phyloP scores from a whole-genome alignment of 2,888 invertebrate genomes.

The Lasioglossum calceatum region DNA sequence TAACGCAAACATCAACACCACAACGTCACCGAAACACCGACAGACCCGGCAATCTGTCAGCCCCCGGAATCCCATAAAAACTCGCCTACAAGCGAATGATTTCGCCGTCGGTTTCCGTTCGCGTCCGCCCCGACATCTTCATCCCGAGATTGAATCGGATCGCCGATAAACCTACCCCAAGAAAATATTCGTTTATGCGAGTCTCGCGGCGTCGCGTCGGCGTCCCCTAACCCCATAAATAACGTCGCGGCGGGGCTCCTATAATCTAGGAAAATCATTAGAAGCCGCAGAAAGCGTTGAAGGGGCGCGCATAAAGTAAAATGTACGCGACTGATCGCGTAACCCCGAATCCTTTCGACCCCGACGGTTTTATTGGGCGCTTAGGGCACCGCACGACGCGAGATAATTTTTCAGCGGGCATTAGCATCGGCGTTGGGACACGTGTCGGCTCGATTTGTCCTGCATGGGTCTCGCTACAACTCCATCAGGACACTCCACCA shows the following conservation, averaged over 20 bases:
- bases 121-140: slow-evolving; percentile 14
- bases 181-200: slow-evolving; percentile 18
- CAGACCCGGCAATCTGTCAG: neutral
- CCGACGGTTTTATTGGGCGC: slow-evolving; percentile 71
- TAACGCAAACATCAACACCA: neutral
- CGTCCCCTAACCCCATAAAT: slow-evolving; percentile 40
- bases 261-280: slow-evolving; percentile 65
- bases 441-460: slow-evolving; percentile 72
- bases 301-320: neutral
- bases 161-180: slow-evolving; percentile 7
- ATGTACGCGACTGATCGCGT: neutral
- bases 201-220: neutral
- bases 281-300: neutral
- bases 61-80: neutral
- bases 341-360: slow-evolving; percentile 27
- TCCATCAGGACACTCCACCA: slow-evolving; percentile 63
- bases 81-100: slow-evolving; percentile 9
- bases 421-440: slow-evolving; percentile 68
- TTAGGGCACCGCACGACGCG: slow-evolving; percentile 57
- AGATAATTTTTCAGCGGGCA: slow-evolving; percentile 77
- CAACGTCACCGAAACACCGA: neutral
- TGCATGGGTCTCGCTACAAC: slow-evolving; percentile 49
- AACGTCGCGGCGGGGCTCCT: slow-evolving; percentile 42
- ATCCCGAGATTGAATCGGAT: slow-evolving; percentile 4
- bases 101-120: neutral